A percentile compares a stretch with the other conserved stretches of the same genome.
phyloP scores from a whole-genome alignment of 1,140 invertebrate genomes.

The Cydia splendana region DNA sequence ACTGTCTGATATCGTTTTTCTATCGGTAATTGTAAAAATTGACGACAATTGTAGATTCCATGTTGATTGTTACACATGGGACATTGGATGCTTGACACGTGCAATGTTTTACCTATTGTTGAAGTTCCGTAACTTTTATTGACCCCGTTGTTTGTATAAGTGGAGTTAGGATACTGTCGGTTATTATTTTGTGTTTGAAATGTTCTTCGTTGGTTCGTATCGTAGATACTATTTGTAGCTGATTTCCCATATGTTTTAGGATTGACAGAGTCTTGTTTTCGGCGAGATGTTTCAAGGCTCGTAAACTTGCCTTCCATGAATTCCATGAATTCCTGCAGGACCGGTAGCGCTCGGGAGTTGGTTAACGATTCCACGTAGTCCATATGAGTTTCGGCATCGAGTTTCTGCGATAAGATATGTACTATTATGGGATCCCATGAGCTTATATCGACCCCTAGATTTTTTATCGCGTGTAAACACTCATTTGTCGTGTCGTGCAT shows the following conservation, averaged over 20 bases:
- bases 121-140: too few relatives aligned
- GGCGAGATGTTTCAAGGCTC: neutral
- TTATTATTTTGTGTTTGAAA: too few relatives aligned
- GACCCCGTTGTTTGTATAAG: too few relatives aligned
- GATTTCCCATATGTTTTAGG: too few relatives aligned
- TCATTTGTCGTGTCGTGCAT: constrained; percentile 30
- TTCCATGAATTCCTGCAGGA: neutral
- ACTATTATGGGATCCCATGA: neutral
- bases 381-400: neutral
- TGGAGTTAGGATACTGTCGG: too few relatives aligned
- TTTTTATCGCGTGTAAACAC: neutral
- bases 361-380: neutral
- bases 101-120: too few relatives aligned
- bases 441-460: neutral
- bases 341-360: neutral
- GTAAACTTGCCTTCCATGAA: neutral
- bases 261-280: neutral
- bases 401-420: neutral
- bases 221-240: too few relatives aligned
- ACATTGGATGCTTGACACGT: neutral
- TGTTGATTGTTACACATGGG: constrained; percentile 35
- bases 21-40: constrained; percentile 16
- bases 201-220: too few relatives aligned
- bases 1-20: constrained; percentile 14
- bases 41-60: constrained; percentile 37